Percentiles rank a stretch among this genome's conserved stretches.
These are phyloP conservation scores for Ridgeia piscesae DNA, from an alignment of 1,140 invertebrate species.

Conservation along the genomic window DNA sequence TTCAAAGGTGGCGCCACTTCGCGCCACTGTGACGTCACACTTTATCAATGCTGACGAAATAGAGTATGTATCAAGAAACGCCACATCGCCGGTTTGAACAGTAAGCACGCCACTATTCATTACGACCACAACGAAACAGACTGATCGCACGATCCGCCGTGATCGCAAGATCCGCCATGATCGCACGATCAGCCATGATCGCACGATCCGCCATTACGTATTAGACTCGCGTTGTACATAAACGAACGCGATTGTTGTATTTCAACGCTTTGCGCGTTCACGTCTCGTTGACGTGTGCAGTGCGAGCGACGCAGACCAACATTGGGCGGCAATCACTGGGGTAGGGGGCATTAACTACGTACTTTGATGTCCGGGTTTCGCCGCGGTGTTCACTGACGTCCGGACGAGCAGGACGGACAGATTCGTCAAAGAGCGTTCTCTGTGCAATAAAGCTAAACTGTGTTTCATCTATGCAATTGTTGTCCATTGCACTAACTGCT, in stretches of 20 bases:
- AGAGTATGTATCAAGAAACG: background rate
- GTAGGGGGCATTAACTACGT: background rate
- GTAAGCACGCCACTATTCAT: background rate
- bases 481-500: background rate
- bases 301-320: background rate
- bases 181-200: background rate
- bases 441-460: constrained; percentile 8
- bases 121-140: background rate
- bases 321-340: background rate
- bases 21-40: background rate
- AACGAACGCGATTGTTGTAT: background rate
- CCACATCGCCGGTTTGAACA: background rate
- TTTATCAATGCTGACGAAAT: background rate
- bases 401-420: background rate
- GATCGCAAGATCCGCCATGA: background rate
- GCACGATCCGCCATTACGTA: background rate
- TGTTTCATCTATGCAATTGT: background rate
- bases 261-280: background rate
- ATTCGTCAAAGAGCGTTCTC: background rate
- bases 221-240: background rate
- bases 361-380: background rate
- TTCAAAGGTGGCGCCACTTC: background rate
- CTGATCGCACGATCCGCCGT: background rate
- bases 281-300: background rate
- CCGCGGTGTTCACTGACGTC: background rate